Conservation (phyloP, 2,113 vertebrate species). For the Calypte anna region DNA sequence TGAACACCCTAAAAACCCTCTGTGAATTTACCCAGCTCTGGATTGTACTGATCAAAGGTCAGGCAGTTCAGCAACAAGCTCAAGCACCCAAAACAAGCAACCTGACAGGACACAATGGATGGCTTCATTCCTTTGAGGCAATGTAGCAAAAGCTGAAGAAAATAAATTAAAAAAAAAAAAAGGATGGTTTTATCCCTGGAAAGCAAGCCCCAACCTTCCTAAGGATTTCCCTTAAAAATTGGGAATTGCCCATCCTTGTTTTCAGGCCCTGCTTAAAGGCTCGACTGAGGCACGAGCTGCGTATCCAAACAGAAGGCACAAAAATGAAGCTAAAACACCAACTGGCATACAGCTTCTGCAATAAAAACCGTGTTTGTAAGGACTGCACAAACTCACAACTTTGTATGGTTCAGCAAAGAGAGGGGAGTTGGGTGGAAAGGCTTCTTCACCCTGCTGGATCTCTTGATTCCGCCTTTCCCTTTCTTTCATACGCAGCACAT, state of each 20-base stretch:
- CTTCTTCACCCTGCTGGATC: slow-evolving; percentile 95
- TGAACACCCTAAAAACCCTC: background rate
- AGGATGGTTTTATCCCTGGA: background rate
- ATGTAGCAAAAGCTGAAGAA: background rate
- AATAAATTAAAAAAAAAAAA: background rate
- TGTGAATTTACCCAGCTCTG: background rate
- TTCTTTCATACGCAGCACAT: slow-evolving; percentile 99
- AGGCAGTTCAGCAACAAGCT: background rate
- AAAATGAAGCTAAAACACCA: background rate
- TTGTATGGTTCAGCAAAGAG: slow-evolving; percentile 98
- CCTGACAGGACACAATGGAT: background rate
- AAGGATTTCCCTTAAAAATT: background rate
- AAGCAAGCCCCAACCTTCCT: background rate
- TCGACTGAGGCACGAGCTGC: background rate
- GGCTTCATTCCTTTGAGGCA: background rate
- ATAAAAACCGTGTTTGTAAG: background rate
- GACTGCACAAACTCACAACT: slow-evolving; percentile 87
- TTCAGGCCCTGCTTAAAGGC: background rate
- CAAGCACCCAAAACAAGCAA: background rate
- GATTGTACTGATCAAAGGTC: background rate
- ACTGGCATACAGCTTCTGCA: background rate
- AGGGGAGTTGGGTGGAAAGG: slow-evolving; percentile 95
- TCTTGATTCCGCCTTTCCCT: slow-evolving; percentile 88
- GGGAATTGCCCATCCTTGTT: background rate
- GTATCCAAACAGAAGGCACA: background rate